A percentile compares a stretch with the other conserved stretches of the same genome.
These are phyloP conservation scores for Xenentodon cancila DNA, from an alignment of 2,797 vertebrate species.

Conservation along the genomic window DNA sequence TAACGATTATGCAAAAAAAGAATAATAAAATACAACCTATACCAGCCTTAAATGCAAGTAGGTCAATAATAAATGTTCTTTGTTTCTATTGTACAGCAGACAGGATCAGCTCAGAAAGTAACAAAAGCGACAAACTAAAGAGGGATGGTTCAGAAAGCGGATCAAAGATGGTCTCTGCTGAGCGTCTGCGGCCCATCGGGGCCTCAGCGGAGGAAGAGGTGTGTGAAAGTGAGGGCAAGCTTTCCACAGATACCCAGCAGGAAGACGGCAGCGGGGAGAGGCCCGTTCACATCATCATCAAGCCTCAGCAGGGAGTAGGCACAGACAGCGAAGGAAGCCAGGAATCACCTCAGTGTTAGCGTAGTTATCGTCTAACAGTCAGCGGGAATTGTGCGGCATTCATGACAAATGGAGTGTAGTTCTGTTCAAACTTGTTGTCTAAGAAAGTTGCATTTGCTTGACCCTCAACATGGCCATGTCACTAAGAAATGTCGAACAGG, in stretches of 20 bases:
- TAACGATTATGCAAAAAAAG: neutral
- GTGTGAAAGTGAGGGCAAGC: conserved; percentile 53
- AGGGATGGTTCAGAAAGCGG: conserved; percentile 61
- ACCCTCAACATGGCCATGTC: conserved; percentile 3
- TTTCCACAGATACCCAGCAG: conserved; percentile 44
- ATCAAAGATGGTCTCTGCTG: conserved; percentile 58
- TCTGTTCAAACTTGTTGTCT: neutral
- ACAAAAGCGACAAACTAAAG: conserved; percentile 67
- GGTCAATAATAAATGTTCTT: conserved; percentile 11
- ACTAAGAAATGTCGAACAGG: neutral
- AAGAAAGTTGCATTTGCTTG: conserved; percentile 9
- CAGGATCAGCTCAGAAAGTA: conserved; percentile 60
- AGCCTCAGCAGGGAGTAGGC: conserved; percentile 68
- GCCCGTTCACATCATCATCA: conserved; percentile 80
- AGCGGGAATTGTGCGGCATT: neutral
- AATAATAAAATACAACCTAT: too few relatives aligned
- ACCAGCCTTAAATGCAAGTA: neutral
- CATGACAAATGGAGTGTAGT: conserved; percentile 29
- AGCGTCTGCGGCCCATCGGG: conserved; percentile 79
- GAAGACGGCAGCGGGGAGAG: conserved; percentile 63
- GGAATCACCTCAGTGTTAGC: conserved; percentile 63
- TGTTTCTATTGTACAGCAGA: conserved; percentile 61
- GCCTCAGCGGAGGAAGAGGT: conserved; percentile 77
- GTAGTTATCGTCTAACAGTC: conserved; percentile 52
- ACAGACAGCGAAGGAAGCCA: conserved; percentile 60